Evolutionary conservation across 2,888 invertebrate genomes (phyloP), one percentile per base, ranked within the genome.

Genomic region (Leptarthrus brevirostris): DNA sequence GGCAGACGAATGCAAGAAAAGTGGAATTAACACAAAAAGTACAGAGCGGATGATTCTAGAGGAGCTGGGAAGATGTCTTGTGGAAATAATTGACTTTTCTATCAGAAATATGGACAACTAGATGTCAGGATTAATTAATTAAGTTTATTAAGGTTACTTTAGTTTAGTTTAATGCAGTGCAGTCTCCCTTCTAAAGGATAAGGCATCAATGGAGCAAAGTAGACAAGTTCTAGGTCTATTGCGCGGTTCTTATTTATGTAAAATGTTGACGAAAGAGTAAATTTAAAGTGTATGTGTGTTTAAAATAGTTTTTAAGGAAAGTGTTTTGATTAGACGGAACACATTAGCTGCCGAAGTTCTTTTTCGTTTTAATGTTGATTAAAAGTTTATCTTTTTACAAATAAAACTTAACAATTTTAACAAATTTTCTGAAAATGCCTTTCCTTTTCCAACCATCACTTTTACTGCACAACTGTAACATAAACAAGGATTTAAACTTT

Each of bases 41-140:
- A 88, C 89, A 30, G 90, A 90, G 49, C 89, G 87, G 82, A 87
- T 85, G 83, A 89, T 99, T 78, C 89, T 98, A 77, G 93, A 96
- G 82, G 98, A 99, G 86, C 96, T 98, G 85, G 96, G 97, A 49
- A 90, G 95, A 78, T 98, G 98, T 84, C 88, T 98, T 74, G 92
- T 93, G 80, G 95, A 97, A 86, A 96, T 98, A 80, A 97, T 98
- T 80, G 91, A 91, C 76, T 92, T 91, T 79, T 87, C 87, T 14
- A 84, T 82, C 79, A 82, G 82, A 26, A 85, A 84, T 75, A 81
- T 82, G 14, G 84, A 84, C 47, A 79, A 76, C 24, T 74, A 74
- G 71, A 12, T 24, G 6, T 12, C 16, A 49, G 10, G n/a, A 12
- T 3, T 40, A 40, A 40, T 40, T 40, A 12, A n/a, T n/a, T n/a